phyloP scores from a whole-genome alignment of 1,140 invertebrate species.

The Panagrolaimus sp. region DNA sequence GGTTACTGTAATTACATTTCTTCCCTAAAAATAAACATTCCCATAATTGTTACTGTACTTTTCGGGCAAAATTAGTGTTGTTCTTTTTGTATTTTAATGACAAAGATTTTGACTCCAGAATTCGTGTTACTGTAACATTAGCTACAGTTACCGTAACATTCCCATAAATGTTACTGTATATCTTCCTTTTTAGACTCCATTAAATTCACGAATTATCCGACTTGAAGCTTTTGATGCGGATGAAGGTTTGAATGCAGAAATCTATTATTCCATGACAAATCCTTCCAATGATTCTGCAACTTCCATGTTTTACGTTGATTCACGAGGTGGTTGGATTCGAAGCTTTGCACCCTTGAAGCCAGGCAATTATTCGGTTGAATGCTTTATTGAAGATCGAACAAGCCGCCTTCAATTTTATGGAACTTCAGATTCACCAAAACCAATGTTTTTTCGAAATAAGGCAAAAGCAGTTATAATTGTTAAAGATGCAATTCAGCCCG shows the following conservation, averaged over 20 bases:
- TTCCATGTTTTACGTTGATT: constrained; percentile 39
- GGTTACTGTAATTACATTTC: background rate
- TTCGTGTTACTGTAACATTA: background rate
- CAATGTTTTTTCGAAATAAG: constrained; percentile 34
- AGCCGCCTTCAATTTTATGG: constrained; percentile 39
- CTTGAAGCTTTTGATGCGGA: constrained; percentile 45
- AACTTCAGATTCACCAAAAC: constrained; percentile 10
- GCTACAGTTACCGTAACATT: constrained; percentile 12
- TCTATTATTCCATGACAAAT: constrained; percentile 33
- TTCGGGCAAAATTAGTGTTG: constrained; percentile 9
- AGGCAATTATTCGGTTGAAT: constrained; percentile 26
- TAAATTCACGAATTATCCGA: constrained; percentile 36
- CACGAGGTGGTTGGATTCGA: constrained; percentile 42
- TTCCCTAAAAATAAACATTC: too few species aligned
- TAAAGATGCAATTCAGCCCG: background rate
- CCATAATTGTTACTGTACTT: too few species aligned
- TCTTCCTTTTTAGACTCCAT: constrained; percentile 28
- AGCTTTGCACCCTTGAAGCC: constrained; percentile 28
- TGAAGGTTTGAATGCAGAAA: constrained; percentile 44
- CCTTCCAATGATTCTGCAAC: constrained; percentile 23
- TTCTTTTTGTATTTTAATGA: background rate
- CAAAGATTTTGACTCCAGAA: background rate
- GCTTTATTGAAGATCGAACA: constrained; percentile 43
- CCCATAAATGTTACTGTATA: background rate
- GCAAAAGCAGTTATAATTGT: constrained; percentile 33